A percentile compares a stretch with the other conserved stretches of the same genome.
Evolutionary conservation across 2,888 invertebrate species (phyloP).

Genomic region (Ceraclea dissimilis): DNA sequence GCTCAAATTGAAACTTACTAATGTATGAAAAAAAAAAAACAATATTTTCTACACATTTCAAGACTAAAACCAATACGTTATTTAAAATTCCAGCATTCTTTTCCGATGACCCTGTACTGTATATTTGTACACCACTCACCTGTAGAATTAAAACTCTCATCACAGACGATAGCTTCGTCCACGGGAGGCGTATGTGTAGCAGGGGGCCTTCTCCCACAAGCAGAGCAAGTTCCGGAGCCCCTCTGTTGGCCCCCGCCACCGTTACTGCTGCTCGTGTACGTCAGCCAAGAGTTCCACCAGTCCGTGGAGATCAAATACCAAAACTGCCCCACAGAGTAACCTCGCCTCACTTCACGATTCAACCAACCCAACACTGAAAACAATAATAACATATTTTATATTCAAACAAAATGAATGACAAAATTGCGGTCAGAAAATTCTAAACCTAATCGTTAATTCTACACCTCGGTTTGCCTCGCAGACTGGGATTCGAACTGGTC

Average conservation of each 20-base stretch:
- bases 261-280: slow-evolving; percentile 49
- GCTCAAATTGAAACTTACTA: too few species aligned
- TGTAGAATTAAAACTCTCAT: slow-evolving; percentile 60
- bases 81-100: too few species aligned
- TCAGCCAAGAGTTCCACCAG: slow-evolving; percentile 82
- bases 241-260: slow-evolving; percentile 29
- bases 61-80: too few species aligned
- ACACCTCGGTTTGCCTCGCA: too few species aligned
- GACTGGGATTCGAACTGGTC: too few species aligned
- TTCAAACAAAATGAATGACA: too few species aligned
- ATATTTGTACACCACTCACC: slow-evolving; percentile 33
- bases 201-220: slow-evolving; percentile 27
- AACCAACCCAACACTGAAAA: slow-evolving; percentile 69
- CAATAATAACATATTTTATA: neutral
- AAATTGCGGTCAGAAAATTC: too few species aligned
- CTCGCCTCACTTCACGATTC: slow-evolving; percentile 65
- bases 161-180: slow-evolving; percentile 59
- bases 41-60: too few species aligned
- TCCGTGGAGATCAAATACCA: slow-evolving; percentile 82
- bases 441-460: too few species aligned
- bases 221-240: slow-evolving; percentile 13
- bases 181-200: slow-evolving; percentile 35
- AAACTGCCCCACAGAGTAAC: slow-evolving; percentile 73
- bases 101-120: too few species aligned
- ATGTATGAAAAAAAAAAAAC: too few species aligned